Base-by-base conservation (phyloP, 2,797 vertebrate species). In the Pipistrellus nathusii region DNA sequence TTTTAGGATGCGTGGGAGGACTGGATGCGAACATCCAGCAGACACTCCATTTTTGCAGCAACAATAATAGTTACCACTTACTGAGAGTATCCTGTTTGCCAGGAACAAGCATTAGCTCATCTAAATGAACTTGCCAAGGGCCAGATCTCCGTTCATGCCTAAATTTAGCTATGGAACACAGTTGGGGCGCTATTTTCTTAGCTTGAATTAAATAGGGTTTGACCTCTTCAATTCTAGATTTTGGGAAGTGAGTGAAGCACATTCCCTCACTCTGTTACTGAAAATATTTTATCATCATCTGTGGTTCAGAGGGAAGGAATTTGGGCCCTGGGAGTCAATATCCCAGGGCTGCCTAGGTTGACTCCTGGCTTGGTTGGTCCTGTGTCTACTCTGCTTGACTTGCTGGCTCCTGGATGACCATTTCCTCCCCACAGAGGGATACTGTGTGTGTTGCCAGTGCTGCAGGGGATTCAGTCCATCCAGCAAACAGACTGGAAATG, bases 211-310 rank as follows among this genome's bases (percentile, higher is more conserved):
- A 96, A 69, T 88, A 83, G 62, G 66, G 82, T 85, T 88, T 96
- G 94, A 95, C 95, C 90, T 94, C 93, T 90, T 97, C 93, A 82
- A 2, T 88, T 95, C 76, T 89, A 86, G 78, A 92, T 96, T 97
- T 97, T 92, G 94, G 93, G 80, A 96, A 97, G 77, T 59, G 64
- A 93, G 85, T 88, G 59, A 81, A 96, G 64, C 88, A 86, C 91
- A 93, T 95, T 96, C 93, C 85, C 85, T 95, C n/a, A 86, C 51
- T 88, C 75, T 27, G 3, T 88, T 96, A 64, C 68, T 96, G 91
- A 96, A 97, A 96, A 82, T 95, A 94, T 95, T 96, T 97, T 96
- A 97, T 97, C 96, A 96, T 88, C 77, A 85, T 88, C 90, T 97
- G 85, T 85, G 85, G 93, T 96, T 97, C 94, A 95, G 78, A 94